Evolutionary conservation across 2,797 vertebrate species (phyloP).

Genomic region (Cirrhinus mrigala): DNA sequence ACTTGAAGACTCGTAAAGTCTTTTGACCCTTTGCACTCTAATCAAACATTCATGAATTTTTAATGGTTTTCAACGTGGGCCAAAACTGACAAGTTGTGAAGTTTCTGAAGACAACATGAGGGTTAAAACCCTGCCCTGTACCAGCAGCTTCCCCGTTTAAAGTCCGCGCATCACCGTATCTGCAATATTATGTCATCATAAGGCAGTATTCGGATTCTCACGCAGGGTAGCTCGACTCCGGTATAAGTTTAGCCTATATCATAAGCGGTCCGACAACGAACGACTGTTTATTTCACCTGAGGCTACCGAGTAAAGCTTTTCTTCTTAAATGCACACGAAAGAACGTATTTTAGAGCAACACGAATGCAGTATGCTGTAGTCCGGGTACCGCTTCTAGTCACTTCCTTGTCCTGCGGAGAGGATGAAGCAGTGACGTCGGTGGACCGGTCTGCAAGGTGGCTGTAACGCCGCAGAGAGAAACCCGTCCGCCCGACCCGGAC

Average conservation of each 20-base stretch:
- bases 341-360: background rate
- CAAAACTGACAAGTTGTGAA: background rate
- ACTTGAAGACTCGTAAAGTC: background rate
- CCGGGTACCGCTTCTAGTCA: slow-evolving; percentile 52
- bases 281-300: background rate
- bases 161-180: slow-evolving; percentile 46
- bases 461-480: slow-evolving; percentile 74
- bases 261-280: background rate
- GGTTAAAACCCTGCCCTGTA: background rate
- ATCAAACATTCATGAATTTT: background rate
- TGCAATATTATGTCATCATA: slow-evolving; percentile 64
- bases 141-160: background rate
- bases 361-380: slow-evolving; percentile 7
- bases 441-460: slow-evolving; percentile 55
- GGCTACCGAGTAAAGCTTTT: background rate
- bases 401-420: slow-evolving; percentile 79
- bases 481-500: slow-evolving; percentile 62
- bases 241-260: background rate
- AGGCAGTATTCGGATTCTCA: slow-evolving; percentile 3
- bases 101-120: background rate
- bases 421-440: slow-evolving; percentile 79
- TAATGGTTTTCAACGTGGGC: background rate
- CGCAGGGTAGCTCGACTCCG: background rate
- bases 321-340: background rate
- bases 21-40: background rate